Evolutionary conservation across 2,797 vertebrate genomes (phyloP).

Genomic region (Poliocrania exsul): DNA sequence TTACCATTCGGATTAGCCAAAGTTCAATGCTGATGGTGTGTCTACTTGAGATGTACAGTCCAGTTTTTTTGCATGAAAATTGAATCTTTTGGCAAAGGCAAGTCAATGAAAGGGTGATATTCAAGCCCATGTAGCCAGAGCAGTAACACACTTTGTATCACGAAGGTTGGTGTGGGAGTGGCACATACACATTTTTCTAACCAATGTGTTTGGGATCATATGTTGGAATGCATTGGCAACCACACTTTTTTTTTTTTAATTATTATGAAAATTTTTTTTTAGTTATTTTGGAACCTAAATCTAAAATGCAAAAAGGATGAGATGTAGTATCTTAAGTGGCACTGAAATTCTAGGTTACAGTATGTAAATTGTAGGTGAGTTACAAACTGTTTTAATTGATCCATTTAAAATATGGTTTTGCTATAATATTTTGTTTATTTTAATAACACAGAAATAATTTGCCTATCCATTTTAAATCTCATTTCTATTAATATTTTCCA

Average conservation of each 20-base stretch:
- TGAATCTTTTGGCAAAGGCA: neutral
- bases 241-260: neutral
- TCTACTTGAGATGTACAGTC: neutral
- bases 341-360: neutral
- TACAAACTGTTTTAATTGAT: neutral
- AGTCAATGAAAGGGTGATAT: neutral
- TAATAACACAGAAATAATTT: neutral
- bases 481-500: neutral
- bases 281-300: neutral
- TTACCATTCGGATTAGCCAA: fast-evolving
- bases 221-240: neutral
- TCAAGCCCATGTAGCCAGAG: fast-evolving
- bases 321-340: neutral
- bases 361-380: neutral
- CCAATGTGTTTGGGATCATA: fast-evolving
- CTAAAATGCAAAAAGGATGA: neutral
- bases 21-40: neutral
- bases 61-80: neutral
- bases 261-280: neutral
- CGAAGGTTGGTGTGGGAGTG: neutral
- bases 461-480: neutral
- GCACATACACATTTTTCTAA: neutral
- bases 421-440: neutral
- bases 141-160: fast-evolving
- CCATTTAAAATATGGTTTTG: neutral